Evolutionary conservation across 2,888 invertebrate species (phyloP).

Genomic region (Trachelus tabidus): DNA sequence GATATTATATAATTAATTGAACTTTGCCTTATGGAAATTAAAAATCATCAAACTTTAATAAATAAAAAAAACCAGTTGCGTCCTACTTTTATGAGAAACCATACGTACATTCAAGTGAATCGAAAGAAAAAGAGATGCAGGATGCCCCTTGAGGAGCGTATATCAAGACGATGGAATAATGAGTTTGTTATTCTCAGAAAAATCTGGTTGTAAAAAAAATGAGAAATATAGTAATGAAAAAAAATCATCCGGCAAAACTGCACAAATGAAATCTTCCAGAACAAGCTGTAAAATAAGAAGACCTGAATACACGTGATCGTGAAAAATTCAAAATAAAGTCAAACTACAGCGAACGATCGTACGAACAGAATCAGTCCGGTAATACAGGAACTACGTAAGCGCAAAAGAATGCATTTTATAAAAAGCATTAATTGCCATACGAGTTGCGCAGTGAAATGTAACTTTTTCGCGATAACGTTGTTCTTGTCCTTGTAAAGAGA

Average conservation of each 20-base stretch:
- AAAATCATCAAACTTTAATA: not conserved
- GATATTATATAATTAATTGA: not conserved
- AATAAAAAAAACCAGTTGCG: too few species aligned
- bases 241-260: too few species aligned
- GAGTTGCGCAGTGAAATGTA: not conserved
- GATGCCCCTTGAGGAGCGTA: too few species aligned
- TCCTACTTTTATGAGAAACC: not conserved
- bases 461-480: not conserved
- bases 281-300: not conserved
- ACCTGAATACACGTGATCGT: not conserved
- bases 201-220: not conserved
- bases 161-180: not conserved
- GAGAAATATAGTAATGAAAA: not conserved
- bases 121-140: not conserved
- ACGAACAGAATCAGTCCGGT: not conserved
- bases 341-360: not conserved
- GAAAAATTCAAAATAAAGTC: not conserved
- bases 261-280: too few species aligned
- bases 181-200: not conserved
- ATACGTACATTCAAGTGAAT: not conserved
- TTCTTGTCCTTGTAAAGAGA: not conserved
- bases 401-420: not conserved
- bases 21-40: not conserved
- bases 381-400: not conserved
- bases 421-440: not conserved